Conservation (phyloP, 2,113 vertebrate species). For the Indicator indicator region DNA sequence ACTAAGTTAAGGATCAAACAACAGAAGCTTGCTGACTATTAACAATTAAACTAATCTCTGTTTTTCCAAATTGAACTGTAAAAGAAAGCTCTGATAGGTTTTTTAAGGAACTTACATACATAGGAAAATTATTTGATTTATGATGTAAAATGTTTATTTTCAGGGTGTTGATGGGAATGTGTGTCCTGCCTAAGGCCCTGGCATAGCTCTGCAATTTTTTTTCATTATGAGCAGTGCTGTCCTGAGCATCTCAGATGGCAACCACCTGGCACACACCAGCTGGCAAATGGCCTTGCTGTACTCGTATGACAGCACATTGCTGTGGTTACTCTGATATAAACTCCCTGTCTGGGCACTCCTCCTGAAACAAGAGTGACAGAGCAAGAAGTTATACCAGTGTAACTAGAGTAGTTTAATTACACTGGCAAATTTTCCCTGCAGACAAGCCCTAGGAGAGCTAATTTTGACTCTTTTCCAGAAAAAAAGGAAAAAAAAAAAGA, state of each 20-base stretch:
- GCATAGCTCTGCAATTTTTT: background rate
- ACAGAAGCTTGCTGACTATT: background rate
- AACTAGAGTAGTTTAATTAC: background rate
- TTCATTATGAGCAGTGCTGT: background rate
- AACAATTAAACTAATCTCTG: background rate
- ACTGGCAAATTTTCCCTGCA: background rate
- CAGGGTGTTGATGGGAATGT: slow-evolving; percentile 4
- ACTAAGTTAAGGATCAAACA: background rate
- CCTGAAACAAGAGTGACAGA: background rate
- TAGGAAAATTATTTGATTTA: background rate
- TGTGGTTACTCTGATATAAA: background rate
- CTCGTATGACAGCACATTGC: background rate
- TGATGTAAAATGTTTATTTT: slow-evolving; percentile 40
- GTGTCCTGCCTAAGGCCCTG: slow-evolving; percentile 6
- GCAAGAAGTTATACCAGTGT: background rate
- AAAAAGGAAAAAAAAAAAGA: background rate
- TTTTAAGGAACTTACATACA: background rate
- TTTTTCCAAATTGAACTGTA: background rate
- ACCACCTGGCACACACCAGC: slow-evolving; percentile 9
- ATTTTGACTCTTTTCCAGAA: background rate
- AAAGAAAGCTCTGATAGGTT: background rate
- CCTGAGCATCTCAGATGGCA: slow-evolving; percentile 2
- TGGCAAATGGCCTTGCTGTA: background rate
- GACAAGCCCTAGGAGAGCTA: background rate
- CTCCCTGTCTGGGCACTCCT: background rate